A percentile compares a stretch with the other conserved stretches of the same genome.
Evolutionary conservation across 1,140 invertebrate species (phyloP).

Genomic region (Aphaenogaster ashmeadi): DNA sequence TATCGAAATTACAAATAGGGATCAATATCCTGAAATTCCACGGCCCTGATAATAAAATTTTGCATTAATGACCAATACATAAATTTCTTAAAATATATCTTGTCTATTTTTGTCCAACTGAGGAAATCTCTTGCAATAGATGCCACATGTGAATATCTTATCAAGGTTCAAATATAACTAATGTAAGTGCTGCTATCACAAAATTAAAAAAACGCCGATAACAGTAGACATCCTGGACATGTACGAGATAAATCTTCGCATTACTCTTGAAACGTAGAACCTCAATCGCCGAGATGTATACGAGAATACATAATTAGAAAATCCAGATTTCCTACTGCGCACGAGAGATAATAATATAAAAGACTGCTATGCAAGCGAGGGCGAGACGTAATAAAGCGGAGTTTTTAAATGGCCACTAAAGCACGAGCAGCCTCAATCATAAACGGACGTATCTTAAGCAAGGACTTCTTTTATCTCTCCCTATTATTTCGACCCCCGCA

Average conservation of each 20-base stretch:
- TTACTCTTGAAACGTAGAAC: neutral
- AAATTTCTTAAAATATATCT: neutral
- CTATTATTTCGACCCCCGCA: slow-evolving; percentile 78
- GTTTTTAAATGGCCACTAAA: slow-evolving; percentile 81
- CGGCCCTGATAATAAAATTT: neutral
- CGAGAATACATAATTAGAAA: slow-evolving; percentile 55
- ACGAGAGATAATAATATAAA: slow-evolving; percentile 71
- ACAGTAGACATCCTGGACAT: neutral
- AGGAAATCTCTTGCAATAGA: neutral
- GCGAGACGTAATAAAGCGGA: slow-evolving; percentile 77
- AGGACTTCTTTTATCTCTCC: slow-evolving; percentile 80
- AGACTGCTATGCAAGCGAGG: slow-evolving; percentile 70
- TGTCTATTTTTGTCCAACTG: neutral
- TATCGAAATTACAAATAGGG: neutral
- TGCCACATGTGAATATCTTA: neutral
- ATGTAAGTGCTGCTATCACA: no score
- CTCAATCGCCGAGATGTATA: slow-evolving; percentile 23
- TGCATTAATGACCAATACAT: neutral
- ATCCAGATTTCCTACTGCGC: slow-evolving; percentile 44
- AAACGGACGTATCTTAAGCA: slow-evolving; percentile 80
- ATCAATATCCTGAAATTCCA: neutral
- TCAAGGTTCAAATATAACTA: slow-evolving; percentile 20
- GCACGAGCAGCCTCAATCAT: slow-evolving; percentile 79
- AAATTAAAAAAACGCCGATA: neutral
- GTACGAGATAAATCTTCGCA: neutral